Evolutionary conservation across 2,113 vertebrate genomes (phyloP).

Genomic region (Anoplopoma fimbria): DNA sequence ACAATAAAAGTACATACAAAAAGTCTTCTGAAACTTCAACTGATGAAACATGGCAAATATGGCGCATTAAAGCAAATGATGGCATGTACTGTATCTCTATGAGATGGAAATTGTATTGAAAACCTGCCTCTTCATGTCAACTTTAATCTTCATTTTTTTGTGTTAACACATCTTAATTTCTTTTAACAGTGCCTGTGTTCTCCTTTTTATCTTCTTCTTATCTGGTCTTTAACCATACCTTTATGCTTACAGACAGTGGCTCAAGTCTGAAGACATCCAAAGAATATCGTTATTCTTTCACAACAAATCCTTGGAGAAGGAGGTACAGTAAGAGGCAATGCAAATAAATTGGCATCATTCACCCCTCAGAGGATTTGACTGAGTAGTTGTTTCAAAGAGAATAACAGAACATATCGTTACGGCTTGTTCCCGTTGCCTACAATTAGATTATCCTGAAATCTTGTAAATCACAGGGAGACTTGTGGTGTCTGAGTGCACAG

Average conservation of each 20-base stretch:
- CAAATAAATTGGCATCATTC: constrained; percentile 40
- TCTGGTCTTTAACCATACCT: constrained; percentile 2
- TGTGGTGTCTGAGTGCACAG: not conserved
- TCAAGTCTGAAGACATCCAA: constrained; percentile 98
- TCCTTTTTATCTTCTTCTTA: not conserved
- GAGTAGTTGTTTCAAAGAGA: constrained; percentile 9
- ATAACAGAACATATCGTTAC: not conserved
- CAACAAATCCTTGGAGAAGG: constrained; percentile 94
- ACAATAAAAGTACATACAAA: not conserved
- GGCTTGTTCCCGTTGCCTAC: not conserved
- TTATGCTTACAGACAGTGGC: constrained; percentile 90
- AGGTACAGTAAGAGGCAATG: constrained; percentile 83
- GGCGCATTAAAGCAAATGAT: not conserved
- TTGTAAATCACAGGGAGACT: constrained; percentile 4
- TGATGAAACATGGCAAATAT: not conserved
- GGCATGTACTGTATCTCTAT: not conserved
- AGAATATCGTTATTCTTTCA: constrained; percentile 98
- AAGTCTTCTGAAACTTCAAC: constrained; percentile 6
- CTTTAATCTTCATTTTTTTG: not conserved
- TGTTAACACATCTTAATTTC: not conserved
- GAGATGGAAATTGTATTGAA: not conserved
- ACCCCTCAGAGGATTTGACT: not conserved
- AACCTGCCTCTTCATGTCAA: not conserved
- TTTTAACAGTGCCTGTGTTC: not conserved
- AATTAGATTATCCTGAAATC: not conserved